Evolutionary conservation across 2,888 invertebrate genomes (phyloP), one percentile per base, ranked within the genome.

Genomic region (Meta bourneti): DNA sequence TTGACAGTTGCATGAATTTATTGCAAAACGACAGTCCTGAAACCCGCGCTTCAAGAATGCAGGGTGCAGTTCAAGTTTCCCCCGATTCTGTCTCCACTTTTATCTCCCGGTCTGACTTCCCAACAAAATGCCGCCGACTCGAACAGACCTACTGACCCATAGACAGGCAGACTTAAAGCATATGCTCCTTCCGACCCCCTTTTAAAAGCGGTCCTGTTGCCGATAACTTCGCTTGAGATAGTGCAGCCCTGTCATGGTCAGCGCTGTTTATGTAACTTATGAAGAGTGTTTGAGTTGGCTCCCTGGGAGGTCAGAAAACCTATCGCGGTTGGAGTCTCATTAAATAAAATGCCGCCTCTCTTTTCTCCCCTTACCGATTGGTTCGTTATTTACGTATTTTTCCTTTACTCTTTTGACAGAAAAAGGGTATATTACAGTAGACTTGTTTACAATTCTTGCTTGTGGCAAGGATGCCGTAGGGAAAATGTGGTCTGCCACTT

Each of bases 21-120:
- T 90, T 80, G 75, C 90, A 69, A 74, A 85, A 85, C 85, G 49
- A 51, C 7, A n/a, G n/a, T n/a, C 11, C 52, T 19, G 81, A 16
- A 52, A 81, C 69, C 34, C 48, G 69, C 20, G 49, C 34, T 8
- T 20, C 34, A 34, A 34, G 34, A 34, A 34, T 34, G 34, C 34
- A 34, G 34, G 34, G 34, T 34, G 34, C 34, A 34, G 1, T 1
- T 2, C 34, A 34, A 34, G 1, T 34, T 2, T 34, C 34, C 34
- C 34, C 34, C 34, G 34, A 2, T 34, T 34, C 69, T 61, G 80
- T 20, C 80, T 61, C 80, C 48, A 13, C 34, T 52, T 74, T 61
- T 84, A 84, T 84, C 75, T 72, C 75, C 34, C 52, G 16, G 20
- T 20, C 52, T 48, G 78, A 7, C n/a, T 71, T 77, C 49, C 48